Percentiles rank a stretch among this genome's conserved stretches.
phyloP scores from a whole-genome alignment of 2,888 invertebrate species.

The Syrista parreyssii region DNA sequence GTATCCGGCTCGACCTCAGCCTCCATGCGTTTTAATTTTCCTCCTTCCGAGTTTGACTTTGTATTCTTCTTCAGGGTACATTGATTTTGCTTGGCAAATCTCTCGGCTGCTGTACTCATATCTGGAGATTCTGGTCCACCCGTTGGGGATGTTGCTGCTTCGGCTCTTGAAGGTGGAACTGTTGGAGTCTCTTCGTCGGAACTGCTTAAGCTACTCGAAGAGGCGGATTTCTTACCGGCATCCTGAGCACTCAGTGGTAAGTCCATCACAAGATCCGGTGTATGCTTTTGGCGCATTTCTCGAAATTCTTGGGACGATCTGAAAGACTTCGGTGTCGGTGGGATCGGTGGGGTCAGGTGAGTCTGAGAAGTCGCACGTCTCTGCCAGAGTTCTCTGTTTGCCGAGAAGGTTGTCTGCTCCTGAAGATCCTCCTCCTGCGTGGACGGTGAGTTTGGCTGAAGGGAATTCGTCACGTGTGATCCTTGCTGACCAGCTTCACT shows the following conservation, averaged over 20 bases:
- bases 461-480: constrained; percentile 25
- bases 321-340: constrained; percentile 62
- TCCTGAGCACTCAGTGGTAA: constrained; percentile 72
- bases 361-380: constrained; percentile 71
- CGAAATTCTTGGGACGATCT: constrained; percentile 64
- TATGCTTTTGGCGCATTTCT: constrained; percentile 70
- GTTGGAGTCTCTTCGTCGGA: constrained; percentile 45
- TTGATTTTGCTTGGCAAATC: constrained; percentile 83
- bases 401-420: constrained; percentile 62
- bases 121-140: constrained; percentile 71
- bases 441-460: constrained; percentile 29
- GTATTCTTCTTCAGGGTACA: constrained; percentile 81
- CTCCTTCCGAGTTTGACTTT: constrained; percentile 53
- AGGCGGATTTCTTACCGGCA: constrained; percentile 52
- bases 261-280: constrained; percentile 88
- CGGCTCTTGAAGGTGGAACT: constrained; percentile 35
- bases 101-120: constrained; percentile 80
- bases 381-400: constrained; percentile 74
- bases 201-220: constrained; percentile 62
- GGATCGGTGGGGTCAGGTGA: constrained; percentile 52
- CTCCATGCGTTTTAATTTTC: constrained; percentile 30
- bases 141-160: constrained; percentile 60
- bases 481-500: constrained; percentile 55
- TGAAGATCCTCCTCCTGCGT: constrained; percentile 34
- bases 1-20: constrained; percentile 38